A percentile compares a stretch with the other conserved stretches of the same genome.
Evolutionary conservation across 2,888 invertebrate genomes (phyloP).

Genomic region (Orthosia gothica): DNA sequence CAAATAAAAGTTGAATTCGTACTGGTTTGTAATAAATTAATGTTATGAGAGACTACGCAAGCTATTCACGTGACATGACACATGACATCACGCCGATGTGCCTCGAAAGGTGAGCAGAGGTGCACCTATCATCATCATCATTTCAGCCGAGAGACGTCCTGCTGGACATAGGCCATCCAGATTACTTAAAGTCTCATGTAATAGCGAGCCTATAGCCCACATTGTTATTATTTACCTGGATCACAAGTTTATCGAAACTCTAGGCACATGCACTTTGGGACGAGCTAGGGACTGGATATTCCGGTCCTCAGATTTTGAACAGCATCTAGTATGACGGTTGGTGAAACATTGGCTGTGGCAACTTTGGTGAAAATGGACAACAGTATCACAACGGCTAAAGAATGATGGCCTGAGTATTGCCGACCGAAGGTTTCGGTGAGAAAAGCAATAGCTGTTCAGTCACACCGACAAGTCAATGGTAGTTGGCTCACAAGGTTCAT

Average conservation of each 20-base stretch:
- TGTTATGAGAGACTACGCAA: neutral
- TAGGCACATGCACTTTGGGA: neutral
- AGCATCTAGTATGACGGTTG: neutral
- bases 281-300: neutral
- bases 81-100: no score
- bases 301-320: neutral
- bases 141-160: no score
- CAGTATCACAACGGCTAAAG: neutral
- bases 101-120: no score
- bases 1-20: neutral
- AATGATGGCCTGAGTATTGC: neutral
- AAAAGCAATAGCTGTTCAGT: neutral
- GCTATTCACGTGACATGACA: neutral
- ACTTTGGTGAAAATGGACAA: neutral
- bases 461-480: neutral
- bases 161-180: no score
- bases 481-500: neutral
- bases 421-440: neutral
- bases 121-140: no score
- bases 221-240: no score
- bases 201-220: no score
- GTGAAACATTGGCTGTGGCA: neutral
- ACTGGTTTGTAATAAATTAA: neutral
- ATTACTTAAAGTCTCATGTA: no score
- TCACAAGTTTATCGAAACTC: no score